phyloP scores from a whole-genome alignment of 2,797 vertebrate species.

The Pelochelys cantorii region DNA sequence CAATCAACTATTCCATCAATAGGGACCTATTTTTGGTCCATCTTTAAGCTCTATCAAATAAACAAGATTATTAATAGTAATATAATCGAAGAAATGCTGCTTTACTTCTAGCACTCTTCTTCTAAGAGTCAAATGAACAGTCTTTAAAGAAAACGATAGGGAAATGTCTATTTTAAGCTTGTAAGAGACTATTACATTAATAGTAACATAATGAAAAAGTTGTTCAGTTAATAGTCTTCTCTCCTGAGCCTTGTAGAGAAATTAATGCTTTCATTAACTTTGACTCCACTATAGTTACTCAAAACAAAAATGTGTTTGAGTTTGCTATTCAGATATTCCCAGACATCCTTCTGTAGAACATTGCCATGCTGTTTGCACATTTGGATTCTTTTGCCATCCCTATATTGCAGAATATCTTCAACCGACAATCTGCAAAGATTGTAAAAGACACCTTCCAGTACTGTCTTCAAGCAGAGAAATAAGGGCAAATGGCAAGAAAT shows the following conservation, averaged over 20 bases:
- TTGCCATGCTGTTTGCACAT: not conserved
- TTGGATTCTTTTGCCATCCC: not conserved
- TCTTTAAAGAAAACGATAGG: conserved; percentile 36
- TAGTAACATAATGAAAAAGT: conserved; percentile 37
- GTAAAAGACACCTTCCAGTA: not conserved
- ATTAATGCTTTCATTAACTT: conserved; percentile 36
- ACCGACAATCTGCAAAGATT: not conserved
- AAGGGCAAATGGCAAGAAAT: not conserved
- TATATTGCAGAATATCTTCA: not conserved
- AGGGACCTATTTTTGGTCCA: not conserved
- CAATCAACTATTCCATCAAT: not conserved
- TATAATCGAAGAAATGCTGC: not conserved
- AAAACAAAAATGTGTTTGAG: conserved; percentile 25
- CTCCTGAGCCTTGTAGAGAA: not conserved
- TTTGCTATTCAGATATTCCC: not conserved
- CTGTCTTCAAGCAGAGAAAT: not conserved
- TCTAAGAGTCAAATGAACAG: conserved; percentile 27
- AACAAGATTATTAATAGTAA: not conserved
- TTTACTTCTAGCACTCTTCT: conserved; percentile 48
- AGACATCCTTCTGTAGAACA: not conserved
- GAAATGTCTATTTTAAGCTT: conserved; percentile 47
- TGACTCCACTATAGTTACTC: not conserved
- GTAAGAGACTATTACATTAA: conserved; percentile 58
- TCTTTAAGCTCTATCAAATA: not conserved
- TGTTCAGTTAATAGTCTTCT: conserved; percentile 36